These are phyloP conservation scores for Tor tambroides DNA, from an alignment of 2,113 vertebrate species.

Conservation along the genomic window DNA sequence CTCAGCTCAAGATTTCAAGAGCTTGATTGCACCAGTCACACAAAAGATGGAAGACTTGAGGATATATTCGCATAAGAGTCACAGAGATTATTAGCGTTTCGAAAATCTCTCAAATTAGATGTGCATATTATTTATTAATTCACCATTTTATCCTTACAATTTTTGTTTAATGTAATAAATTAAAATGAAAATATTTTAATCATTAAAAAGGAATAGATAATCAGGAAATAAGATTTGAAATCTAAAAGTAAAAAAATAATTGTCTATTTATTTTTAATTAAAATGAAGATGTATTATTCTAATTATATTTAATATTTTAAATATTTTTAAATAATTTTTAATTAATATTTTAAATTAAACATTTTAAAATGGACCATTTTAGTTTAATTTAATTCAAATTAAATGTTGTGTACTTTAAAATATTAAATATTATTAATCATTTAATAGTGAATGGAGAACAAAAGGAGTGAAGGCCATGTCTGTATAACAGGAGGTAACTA, in stretches of 20 bases:
- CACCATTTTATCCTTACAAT: neutral
- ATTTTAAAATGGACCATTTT: too few relatives aligned
- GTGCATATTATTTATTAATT: neutral
- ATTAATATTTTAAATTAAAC: too few relatives aligned
- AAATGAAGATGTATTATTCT: neutral
- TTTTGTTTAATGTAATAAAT: slow-evolving; percentile 1
- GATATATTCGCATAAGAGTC: neutral
- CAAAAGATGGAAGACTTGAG: slow-evolving; percentile 13
- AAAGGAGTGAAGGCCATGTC: too few relatives aligned
- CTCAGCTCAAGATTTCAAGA: slow-evolving; percentile 20
- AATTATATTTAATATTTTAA: neutral
- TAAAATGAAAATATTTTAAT: neutral
- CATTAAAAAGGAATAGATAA: neutral
- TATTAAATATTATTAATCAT: too few relatives aligned
- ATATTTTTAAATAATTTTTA: too few relatives aligned
- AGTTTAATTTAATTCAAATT: too few relatives aligned
- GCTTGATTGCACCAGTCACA: slow-evolving; percentile 17
- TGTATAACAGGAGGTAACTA: too few relatives aligned
- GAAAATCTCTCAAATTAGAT: neutral
- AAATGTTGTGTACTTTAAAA: too few relatives aligned
- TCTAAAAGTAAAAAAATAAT: neutral
- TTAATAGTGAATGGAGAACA: too few relatives aligned
- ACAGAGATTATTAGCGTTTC: neutral
- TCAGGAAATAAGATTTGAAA: neutral
- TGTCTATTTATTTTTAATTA: neutral